A percentile compares a stretch with the other conserved stretches of the same genome.
Conservation (phyloP, 2,113 vertebrate species). For the Ploceus nigricollis region DNA sequence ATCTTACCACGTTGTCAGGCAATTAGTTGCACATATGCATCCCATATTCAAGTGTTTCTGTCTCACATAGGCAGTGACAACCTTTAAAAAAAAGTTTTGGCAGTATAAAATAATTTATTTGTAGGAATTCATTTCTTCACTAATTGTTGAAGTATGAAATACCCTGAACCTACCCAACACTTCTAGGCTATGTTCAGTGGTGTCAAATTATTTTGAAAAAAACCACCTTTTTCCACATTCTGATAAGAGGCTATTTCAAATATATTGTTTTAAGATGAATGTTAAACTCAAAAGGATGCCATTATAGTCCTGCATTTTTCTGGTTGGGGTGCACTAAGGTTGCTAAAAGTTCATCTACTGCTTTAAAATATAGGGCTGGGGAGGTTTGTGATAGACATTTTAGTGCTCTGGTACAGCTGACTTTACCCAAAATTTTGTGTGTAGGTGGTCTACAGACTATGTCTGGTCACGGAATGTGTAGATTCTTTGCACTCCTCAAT, state of each 20-base stretch:
- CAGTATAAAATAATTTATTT: background rate
- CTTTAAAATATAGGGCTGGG: background rate
- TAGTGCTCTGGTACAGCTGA: background rate
- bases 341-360: background rate
- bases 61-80: background rate
- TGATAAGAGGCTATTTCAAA: background rate
- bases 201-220: background rate
- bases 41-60: background rate
- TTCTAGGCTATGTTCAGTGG: background rate
- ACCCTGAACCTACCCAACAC: background rate
- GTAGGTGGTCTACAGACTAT: background rate
- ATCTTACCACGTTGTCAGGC: background rate
- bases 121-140: background rate
- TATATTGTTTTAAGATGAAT: background rate
- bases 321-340: background rate
- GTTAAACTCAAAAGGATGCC: background rate
- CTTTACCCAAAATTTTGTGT: background rate
- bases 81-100: background rate
- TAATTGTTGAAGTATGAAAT: background rate
- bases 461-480: background rate
- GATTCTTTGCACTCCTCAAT: background rate
- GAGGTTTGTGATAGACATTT: background rate
- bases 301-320: background rate
- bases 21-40: background rate
- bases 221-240: accelerated